Evolutionary conservation across 2,888 invertebrate genomes (phyloP).

Genomic region (Cyclophora albipunctata): DNA sequence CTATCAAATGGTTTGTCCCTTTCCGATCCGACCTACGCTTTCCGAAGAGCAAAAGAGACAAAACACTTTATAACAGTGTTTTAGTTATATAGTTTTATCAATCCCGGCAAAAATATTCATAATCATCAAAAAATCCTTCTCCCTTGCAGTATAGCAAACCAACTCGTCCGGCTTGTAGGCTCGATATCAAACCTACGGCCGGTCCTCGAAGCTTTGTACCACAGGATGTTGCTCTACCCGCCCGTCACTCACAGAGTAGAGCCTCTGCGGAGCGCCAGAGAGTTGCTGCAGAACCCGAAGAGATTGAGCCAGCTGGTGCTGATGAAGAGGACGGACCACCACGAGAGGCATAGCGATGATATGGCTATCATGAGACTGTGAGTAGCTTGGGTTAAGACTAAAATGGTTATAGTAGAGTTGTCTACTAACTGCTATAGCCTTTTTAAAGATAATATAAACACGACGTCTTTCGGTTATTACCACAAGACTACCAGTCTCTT

Average conservation of each 20-base stretch:
- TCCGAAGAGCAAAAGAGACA: too few species aligned
- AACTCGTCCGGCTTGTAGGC: slow-evolving; percentile 91
- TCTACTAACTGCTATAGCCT: too few species aligned
- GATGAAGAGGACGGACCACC: slow-evolving; percentile 77
- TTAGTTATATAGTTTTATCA: too few species aligned
- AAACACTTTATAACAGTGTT: too few species aligned
- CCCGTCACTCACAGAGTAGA: slow-evolving; percentile 90
- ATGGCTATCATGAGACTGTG: slow-evolving; percentile 89
- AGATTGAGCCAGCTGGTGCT: slow-evolving; percentile 84
- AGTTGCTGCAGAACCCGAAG: slow-evolving; percentile 86
- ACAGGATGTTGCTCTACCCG: slow-evolving; percentile 92
- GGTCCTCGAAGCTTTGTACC: slow-evolving; percentile 93
- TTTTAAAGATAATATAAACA: too few species aligned
- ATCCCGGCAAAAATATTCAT: too few species aligned
- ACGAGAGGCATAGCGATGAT: slow-evolving; percentile 78
- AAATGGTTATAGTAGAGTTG: background rate
- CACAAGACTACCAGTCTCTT: too few species aligned
- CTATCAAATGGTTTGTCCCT: too few species aligned
- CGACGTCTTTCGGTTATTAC: too few species aligned
- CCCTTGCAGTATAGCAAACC: slow-evolving; percentile 85
- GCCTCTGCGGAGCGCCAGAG: slow-evolving; percentile 87
- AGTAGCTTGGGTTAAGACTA: slow-evolving; percentile 37
- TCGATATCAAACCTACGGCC: slow-evolving; percentile 90
- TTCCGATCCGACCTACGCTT: too few species aligned
- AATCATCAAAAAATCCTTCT: background rate